phyloP scores from a whole-genome alignment of 2,888 invertebrate species.

The Andrena praecox region DNA sequence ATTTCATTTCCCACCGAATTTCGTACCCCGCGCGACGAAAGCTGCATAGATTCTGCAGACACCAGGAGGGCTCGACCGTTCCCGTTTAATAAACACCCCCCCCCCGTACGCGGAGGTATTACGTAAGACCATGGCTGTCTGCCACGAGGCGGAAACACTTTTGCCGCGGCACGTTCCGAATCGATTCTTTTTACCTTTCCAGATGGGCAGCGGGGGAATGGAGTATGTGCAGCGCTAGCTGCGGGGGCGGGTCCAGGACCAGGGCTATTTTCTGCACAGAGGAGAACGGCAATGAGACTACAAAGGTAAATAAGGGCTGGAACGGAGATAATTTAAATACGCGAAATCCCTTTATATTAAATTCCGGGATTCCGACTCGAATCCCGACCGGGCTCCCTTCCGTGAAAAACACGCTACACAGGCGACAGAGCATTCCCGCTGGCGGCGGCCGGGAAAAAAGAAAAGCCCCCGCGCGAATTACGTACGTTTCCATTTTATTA shows the following conservation, averaged over 20 bases:
- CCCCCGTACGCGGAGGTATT: constrained; percentile 17
- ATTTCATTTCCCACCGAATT: not conserved
- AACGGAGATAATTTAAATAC: constrained; percentile 49
- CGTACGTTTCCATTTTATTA: constrained; percentile 33
- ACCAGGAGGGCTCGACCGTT: not conserved
- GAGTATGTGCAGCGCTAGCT: constrained; percentile 94
- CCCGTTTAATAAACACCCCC: not conserved
- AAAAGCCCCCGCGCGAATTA: constrained; percentile 13
- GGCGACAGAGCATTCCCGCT: not conserved
- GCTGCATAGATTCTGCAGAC: not conserved
- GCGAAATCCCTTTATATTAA: constrained; percentile 50
- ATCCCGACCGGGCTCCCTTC: not conserved
- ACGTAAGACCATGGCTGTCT: constrained; percentile 44
- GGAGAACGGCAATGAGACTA: constrained; percentile 92
- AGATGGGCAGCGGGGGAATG: constrained; percentile 97
- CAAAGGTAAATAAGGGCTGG: constrained; percentile 86
- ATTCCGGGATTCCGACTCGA: constrained; percentile 20
- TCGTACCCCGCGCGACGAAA: not conserved
- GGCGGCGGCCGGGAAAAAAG: not conserved
- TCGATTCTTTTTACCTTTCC: constrained; percentile 65
- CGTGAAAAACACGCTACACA: not conserved
- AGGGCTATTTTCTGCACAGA: constrained; percentile 94
- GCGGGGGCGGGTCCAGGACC: constrained; percentile 93
- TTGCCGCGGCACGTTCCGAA: constrained; percentile 26
- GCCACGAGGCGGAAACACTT: constrained; percentile 32